Evolutionary conservation across 2,113 vertebrate genomes (phyloP), one percentile per base, ranked within the genome.

Genomic region (Pardalotus punctatus): DNA sequence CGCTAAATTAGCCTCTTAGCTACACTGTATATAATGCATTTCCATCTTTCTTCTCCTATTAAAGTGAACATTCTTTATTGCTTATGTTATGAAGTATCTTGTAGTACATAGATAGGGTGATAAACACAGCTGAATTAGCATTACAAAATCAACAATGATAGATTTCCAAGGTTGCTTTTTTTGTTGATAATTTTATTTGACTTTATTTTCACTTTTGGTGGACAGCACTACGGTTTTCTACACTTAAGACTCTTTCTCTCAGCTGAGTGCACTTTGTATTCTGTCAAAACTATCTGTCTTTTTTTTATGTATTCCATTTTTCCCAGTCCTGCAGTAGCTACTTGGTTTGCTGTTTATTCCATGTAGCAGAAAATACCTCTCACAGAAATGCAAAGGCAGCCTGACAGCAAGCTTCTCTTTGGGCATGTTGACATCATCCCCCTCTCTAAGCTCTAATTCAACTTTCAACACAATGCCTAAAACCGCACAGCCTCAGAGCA

Each of bases 371-470:
- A 97, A 95, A 93, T 78, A 88, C 24, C 76, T 65, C 61, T 36
- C 54, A 77, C 45, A 95, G 88, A 96, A 95, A 89, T 31, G 89
- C 82, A 95, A 76, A 93, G 61, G 82, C 84, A 91, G 78, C 42
- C 66, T 91, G 58, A 83, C 82, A 86, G 69, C 64, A 64, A 53
- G 79, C 64, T 91, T 70, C 84, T 91, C 86, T 95, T 86, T 82
- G 86, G 88, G 50, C 74, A 86, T 9, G 73, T 83, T 96, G 81
- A 97, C 96, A 97, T 97, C 94, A 96, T 91, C 72, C 94, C 90
- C 45, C 62, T 80, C 72, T 93, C 92, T 94, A 92, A 95, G 92
- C 91, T 82, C 86, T 73, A 95, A 96, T 94, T 96, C 95, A 91
- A 43, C 88, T 94, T 87, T 76, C 91, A 90, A 82, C 86, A 96